Conservation (phyloP, 2,797 vertebrate species). For the Pantherophis vulpinus region DNA sequence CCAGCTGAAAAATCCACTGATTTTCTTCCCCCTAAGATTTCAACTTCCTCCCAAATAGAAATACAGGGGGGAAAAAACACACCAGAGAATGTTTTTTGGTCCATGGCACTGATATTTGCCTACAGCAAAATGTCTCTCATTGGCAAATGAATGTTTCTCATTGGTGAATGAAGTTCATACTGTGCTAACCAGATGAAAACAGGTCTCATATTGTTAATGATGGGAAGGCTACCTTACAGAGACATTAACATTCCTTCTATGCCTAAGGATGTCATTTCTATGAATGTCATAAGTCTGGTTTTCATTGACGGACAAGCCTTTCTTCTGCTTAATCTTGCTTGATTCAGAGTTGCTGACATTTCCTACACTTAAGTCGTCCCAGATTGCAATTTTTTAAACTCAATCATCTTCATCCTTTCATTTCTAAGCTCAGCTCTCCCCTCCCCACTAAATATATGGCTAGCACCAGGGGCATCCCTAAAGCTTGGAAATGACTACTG, state of each 20-base stretch:
- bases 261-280: neutral
- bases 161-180: slow-evolving; percentile 23
- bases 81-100: slow-evolving; percentile 18
- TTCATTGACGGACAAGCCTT: neutral
- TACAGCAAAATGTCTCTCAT: slow-evolving; percentile 17
- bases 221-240: neutral
- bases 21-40: neutral
- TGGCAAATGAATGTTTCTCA: slow-evolving; percentile 4
- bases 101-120: slow-evolving; percentile 25
- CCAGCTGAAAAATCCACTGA: slow-evolving; percentile 29
- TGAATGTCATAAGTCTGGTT: neutral
- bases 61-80: neutral
- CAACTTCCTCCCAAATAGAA: neutral
- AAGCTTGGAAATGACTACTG: neutral
- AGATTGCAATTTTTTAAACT: neutral
- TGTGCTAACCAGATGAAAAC: neutral
- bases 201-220: neutral
- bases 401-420: neutral
- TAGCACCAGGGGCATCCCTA: neutral
- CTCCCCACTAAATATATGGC: neutral
- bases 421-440: neutral
- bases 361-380: neutral
- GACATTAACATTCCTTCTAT: neutral
- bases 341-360: neutral
- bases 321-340: neutral